Evolutionary conservation across 1,140 invertebrate species (phyloP).

Genomic region (Cotesia typhae): DNA sequence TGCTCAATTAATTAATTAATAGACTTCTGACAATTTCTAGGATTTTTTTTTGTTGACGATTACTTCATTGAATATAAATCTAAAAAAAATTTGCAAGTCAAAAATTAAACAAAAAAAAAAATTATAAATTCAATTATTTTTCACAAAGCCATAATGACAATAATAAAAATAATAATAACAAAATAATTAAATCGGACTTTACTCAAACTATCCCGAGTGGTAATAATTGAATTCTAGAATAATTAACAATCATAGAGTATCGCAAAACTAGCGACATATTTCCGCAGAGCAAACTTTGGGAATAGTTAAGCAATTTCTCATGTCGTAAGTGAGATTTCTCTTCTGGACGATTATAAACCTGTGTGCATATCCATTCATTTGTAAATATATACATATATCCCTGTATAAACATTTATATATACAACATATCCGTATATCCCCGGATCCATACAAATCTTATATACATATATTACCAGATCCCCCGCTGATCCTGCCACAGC

Average conservation of each 20-base stretch:
- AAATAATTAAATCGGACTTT: not conserved
- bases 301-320: slow-evolving; percentile 28
- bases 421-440: slow-evolving; percentile 42
- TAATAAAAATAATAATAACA: not conserved
- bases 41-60: no score
- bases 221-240: slow-evolving; percentile 31
- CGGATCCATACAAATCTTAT: slow-evolving; percentile 25
- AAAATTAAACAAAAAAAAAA: no score
- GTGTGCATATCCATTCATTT: slow-evolving; percentile 36
- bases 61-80: no score
- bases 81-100: no score
- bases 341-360: slow-evolving; percentile 25
- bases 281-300: slow-evolving; percentile 30
- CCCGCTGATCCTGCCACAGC: slow-evolving; percentile 46
- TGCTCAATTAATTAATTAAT: no score
- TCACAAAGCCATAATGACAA: not conserved
- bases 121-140: no score
- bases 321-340: slow-evolving; percentile 34
- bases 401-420: not conserved
- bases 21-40: no score
- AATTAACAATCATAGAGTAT: slow-evolving; percentile 28
- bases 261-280: slow-evolving; percentile 10
- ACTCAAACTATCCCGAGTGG: slow-evolving; percentile 14
- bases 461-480: slow-evolving; percentile 43
- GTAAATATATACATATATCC: slow-evolving; percentile 44